Percentiles rank a stretch among this genome's conserved stretches.
phyloP scores from a whole-genome alignment of 2,888 invertebrate genomes.

The Tachina grossa region DNA sequence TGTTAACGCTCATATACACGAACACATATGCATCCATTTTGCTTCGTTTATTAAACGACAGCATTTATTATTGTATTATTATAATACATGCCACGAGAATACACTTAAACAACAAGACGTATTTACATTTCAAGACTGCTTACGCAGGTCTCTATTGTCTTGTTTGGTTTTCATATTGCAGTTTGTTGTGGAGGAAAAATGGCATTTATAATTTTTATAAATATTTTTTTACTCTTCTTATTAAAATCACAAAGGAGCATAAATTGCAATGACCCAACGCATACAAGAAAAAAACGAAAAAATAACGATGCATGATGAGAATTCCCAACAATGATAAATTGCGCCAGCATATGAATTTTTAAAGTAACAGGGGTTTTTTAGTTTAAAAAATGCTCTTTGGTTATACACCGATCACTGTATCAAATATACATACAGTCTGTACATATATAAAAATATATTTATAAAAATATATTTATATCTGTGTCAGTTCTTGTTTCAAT shows the following conservation, averaged over 20 bases:
- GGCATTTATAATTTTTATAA: constrained; percentile 37
- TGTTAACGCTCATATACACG: too few species aligned
- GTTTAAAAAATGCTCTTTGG: neutral
- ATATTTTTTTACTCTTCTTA: neutral
- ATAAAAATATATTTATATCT: too few species aligned
- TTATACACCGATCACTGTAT: neutral
- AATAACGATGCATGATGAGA: neutral
- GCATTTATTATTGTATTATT: too few species aligned
- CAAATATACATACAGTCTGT: too few species aligned
- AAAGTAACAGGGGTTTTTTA: constrained; percentile 22
- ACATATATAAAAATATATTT: too few species aligned
- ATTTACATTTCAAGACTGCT: too few species aligned
- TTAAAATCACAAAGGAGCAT: constrained; percentile 48
- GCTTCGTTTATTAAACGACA: too few species aligned
- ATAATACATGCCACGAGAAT: too few species aligned
- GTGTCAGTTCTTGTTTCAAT: too few species aligned
- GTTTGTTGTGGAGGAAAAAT: constrained; percentile 37
- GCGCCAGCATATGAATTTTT: constrained; percentile 27
- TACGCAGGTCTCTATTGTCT: too few species aligned
- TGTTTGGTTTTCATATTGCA: neutral
- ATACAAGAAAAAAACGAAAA: neutral
- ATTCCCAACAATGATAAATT: constrained; percentile 24
- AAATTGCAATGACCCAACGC: constrained; percentile 42
- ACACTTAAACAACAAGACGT: too few species aligned
- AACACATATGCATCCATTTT: too few species aligned